phyloP scores from a whole-genome alignment of 2,797 vertebrate species.

The Gallinago stenura region DNA sequence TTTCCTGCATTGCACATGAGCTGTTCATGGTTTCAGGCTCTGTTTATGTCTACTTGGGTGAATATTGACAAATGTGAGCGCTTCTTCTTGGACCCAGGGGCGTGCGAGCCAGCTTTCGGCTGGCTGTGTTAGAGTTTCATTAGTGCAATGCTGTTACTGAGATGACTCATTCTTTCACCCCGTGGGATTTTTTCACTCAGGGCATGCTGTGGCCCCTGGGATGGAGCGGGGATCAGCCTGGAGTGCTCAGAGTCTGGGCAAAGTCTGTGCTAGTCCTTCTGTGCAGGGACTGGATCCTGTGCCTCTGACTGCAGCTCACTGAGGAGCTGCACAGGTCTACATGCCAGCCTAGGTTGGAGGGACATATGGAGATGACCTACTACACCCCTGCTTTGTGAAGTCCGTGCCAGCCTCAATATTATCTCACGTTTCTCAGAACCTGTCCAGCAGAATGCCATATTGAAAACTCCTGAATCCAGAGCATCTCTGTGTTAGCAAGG shows the following conservation, averaged over 20 bases:
- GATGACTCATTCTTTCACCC: not conserved
- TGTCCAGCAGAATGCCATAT: not conserved
- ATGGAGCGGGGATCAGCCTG: not conserved
- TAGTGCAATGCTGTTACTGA: not conserved
- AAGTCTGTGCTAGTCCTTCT: not conserved
- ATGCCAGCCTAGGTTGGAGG: not conserved
- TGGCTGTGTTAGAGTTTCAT: not conserved
- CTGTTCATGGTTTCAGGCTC: not conserved
- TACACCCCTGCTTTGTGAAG: not conserved
- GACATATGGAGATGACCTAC: not conserved
- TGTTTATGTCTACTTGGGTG: not conserved
- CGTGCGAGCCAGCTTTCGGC: rapidly evolving
- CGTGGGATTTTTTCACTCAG: not conserved
- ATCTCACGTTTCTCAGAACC: not conserved
- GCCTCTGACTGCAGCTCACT: not conserved
- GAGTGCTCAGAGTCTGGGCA: not conserved
- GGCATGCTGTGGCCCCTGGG: not conserved
- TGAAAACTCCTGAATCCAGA: not conserved
- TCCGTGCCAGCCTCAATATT: not conserved
- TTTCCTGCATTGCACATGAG: not conserved
- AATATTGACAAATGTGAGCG: rapidly evolving
- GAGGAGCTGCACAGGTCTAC: not conserved
- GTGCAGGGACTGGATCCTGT: not conserved
- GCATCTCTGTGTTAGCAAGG: not conserved
- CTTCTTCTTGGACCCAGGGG: not conserved